Evolutionary conservation across 2,888 invertebrate genomes (phyloP).

Genomic region (Aspidiotus rigidus): DNA sequence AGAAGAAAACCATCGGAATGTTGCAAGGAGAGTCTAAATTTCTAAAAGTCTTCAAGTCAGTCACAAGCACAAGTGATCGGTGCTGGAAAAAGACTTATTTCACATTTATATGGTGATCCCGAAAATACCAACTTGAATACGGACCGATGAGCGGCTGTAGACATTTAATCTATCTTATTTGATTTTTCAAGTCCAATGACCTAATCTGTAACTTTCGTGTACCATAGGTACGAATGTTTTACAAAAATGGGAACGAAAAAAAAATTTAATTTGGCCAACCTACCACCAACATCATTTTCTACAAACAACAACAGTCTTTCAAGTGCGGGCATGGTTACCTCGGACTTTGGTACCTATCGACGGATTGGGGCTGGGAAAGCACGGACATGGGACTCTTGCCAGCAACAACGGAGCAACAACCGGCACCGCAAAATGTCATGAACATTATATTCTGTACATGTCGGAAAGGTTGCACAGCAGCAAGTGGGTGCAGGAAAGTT

Average conservation of each 20-base stretch:
- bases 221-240: not conserved
- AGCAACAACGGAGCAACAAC: not conserved
- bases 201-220: not conserved
- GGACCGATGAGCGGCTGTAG: not conserved
- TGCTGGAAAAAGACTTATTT: not conserved
- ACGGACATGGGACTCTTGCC: not conserved
- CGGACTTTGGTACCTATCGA: not conserved
- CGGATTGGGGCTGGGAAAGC: not conserved
- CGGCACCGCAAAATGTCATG: not conserved
- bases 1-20: not conserved
- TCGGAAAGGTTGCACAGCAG: not conserved
- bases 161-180: too few species aligned
- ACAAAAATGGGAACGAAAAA: not conserved
- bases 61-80: not conserved
- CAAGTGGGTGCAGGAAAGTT: not conserved
- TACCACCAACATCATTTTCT: not conserved
- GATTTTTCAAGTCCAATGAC: not conserved
- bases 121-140: not conserved
- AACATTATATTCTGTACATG: not conserved
- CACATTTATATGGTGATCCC: not conserved
- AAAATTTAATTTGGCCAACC: not conserved
- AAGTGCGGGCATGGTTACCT: not conserved
- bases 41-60: not conserved
- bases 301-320: not conserved
- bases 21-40: not conserved